Conservation (phyloP, 2,113 vertebrate species). For the Emydura subglobosa region DNA sequence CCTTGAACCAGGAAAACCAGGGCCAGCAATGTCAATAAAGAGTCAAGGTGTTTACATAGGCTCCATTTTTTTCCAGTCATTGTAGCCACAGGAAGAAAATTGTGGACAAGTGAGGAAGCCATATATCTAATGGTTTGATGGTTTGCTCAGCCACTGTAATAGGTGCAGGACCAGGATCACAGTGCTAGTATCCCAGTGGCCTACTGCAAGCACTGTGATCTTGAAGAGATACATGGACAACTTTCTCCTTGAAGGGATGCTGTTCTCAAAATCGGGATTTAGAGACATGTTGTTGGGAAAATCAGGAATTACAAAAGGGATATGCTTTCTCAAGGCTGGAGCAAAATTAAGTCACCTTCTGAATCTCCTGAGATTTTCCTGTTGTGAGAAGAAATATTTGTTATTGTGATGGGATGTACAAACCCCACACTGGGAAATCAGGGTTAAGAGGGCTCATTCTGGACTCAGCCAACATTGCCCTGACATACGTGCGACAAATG, state of each 20-base stretch:
- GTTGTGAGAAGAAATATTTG: neutral
- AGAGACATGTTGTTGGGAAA: neutral
- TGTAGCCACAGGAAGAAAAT: neutral
- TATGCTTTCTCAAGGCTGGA: neutral
- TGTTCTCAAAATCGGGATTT: neutral
- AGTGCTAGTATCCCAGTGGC: fast-evolving
- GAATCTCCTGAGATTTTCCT: neutral
- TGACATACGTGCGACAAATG: no score
- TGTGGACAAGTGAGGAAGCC: neutral
- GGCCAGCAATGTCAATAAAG: neutral
- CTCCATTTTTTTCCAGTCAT: neutral
- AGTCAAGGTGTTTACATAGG: neutral
- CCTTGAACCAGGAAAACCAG: neutral
- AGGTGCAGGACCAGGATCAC: neutral
- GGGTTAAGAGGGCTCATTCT: no score
- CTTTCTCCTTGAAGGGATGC: neutral
- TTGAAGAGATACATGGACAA: neutral
- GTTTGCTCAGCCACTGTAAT: neutral
- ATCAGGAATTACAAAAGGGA: neutral
- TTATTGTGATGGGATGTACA: no score
- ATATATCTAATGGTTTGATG: neutral
- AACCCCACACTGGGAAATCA: no score
- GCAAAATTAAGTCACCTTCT: neutral
- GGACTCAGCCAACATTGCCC: no score
- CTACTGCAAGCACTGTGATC: neutral